Conservation (phyloP, 1,140 invertebrate genomes). For the Penaeus chinensis region DNA sequence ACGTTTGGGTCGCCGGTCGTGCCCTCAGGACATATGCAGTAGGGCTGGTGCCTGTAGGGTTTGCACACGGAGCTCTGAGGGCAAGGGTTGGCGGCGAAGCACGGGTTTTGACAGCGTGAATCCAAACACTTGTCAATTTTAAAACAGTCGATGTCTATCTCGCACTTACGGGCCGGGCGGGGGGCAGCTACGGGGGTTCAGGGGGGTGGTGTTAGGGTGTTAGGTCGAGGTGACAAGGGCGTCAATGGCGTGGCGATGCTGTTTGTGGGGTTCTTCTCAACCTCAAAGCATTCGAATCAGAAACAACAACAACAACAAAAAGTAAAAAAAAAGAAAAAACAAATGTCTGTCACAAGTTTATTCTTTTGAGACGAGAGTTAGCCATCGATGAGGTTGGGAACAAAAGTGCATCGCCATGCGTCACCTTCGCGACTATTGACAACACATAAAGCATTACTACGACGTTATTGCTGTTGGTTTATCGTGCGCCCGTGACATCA, state of each 20-base stretch:
- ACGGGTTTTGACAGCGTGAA: conserved; percentile 80
- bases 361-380: neutral
- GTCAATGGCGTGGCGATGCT: neutral
- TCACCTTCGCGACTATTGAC: neutral
- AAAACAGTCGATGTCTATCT: conserved; percentile 68
- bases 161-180: conserved; percentile 65
- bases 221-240: conserved; percentile 5
- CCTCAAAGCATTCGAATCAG: neutral
- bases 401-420: no score
- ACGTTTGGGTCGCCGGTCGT: conserved; percentile 88
- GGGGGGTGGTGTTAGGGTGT: conserved; percentile 25
- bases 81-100: conserved; percentile 80
- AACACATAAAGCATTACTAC: neutral
- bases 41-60: conserved; percentile 78
- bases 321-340: neutral
- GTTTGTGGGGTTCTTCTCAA: neutral
- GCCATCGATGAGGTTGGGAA: no score
- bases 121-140: conserved; percentile 68
- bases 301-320: neutral
- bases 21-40: conserved; percentile 83
- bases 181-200: conserved; percentile 59
- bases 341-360: neutral
- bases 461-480: no score
- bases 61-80: conserved; percentile 82
- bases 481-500: no score